These are phyloP conservation scores for Chinchilla lanigera DNA, from an alignment of 2,113 vertebrate genomes.

Conservation along the genomic window DNA sequence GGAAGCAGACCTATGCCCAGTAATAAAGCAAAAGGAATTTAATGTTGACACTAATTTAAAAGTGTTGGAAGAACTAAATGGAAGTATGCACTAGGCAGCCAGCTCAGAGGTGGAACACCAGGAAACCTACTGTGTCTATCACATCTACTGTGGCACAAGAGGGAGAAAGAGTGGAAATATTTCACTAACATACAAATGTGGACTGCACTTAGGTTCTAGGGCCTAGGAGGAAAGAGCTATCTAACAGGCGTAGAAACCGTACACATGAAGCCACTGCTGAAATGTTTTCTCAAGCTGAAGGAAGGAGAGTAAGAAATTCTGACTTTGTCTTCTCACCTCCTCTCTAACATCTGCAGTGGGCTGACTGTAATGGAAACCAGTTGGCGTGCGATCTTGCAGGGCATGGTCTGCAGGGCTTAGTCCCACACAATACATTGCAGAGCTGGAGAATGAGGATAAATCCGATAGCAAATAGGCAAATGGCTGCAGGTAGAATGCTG, in stretches of 20 bases:
- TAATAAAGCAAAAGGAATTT: constrained; percentile 4
- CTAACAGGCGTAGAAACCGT: background rate
- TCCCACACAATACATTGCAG: background rate
- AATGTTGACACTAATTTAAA: background rate
- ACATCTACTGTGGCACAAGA: background rate
- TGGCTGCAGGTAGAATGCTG: background rate
- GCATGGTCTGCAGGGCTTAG: background rate
- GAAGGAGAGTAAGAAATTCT: background rate
- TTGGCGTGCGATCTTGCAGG: background rate
- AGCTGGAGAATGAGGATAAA: background rate
- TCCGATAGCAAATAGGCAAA: background rate
- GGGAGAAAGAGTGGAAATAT: background rate
- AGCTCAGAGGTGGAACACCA: background rate
- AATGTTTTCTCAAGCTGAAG: background rate
- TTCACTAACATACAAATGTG: background rate
- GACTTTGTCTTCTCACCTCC: background rate
- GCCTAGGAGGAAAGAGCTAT: background rate
- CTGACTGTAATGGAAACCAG: background rate
- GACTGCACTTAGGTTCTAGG: background rate
- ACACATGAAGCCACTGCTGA: background rate
- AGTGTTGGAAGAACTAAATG: background rate
- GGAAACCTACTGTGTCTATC: background rate
- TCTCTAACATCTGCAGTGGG: background rate
- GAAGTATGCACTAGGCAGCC: background rate
- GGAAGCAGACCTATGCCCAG: background rate